Percentiles rank a stretch among this genome's conserved stretches.
Conservation (phyloP, 2,113 vertebrate species). For the Thamnophis sirtalis region DNA sequence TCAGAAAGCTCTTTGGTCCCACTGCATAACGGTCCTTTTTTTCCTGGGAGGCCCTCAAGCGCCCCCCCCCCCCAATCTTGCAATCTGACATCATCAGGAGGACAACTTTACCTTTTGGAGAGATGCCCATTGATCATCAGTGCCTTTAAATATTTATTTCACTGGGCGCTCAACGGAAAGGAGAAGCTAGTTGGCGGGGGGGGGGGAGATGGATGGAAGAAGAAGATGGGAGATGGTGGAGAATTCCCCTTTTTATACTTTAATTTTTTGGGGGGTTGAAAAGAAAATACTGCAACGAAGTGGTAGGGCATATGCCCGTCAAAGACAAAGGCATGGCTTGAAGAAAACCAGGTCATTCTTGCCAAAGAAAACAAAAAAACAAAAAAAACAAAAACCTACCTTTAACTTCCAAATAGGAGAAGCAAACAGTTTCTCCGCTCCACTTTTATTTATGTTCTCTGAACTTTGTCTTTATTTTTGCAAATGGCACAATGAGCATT, state of each 20-base stretch:
- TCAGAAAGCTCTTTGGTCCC: not conserved
- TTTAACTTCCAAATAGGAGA: conserved; percentile 32
- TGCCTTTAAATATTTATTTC: conserved; percentile 63
- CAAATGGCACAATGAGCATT: conserved; percentile 50
- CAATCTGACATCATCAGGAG: conserved; percentile 59
- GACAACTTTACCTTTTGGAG: conserved; percentile 46
- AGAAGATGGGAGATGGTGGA: not conserved
- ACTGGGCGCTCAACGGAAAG: conserved; percentile 23
- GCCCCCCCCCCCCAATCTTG: conserved; percentile 25
- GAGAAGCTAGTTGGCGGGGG: conserved; percentile 6
- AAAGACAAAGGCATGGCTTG: conserved; percentile 61
- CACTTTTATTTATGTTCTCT: conserved; percentile 17
- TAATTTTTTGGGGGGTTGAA: not conserved
- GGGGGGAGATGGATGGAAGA: not conserved
- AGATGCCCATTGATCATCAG: conserved; percentile 52
- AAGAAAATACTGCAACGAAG: conserved; percentile 32
- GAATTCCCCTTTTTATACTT: not conserved
- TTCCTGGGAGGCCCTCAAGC: conserved; percentile 30
- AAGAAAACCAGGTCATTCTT: conserved; percentile 56
- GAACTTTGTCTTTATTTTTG: conserved; percentile 65
- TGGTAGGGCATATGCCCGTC: conserved; percentile 44
- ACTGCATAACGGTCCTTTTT: conserved; percentile 53
- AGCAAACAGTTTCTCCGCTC: not conserved
- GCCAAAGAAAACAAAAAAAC: no score
- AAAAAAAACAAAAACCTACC: not conserved